Conservation (phyloP, 2,888 invertebrate species). For the Eupithecia abbreviata region DNA sequence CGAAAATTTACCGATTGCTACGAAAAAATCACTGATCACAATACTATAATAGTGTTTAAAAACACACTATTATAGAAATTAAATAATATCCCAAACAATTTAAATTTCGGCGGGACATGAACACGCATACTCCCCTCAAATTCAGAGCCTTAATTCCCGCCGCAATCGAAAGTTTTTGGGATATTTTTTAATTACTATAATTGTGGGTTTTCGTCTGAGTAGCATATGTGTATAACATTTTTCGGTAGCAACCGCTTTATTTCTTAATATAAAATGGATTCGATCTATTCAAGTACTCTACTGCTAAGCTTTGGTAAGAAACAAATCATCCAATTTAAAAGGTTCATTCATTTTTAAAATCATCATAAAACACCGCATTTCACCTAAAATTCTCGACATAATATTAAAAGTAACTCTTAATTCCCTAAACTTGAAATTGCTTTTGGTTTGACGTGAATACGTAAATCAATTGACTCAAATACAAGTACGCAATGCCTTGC, state of each 20-base stretch:
- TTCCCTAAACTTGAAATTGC: slow-evolving; percentile 70
- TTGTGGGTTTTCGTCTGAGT: too few species aligned
- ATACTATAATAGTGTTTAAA: neutral
- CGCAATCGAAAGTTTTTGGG: too few species aligned
- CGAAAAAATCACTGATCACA: neutral
- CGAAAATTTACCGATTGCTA: slow-evolving; percentile 14
- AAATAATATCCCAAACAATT: too few species aligned
- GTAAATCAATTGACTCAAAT: slow-evolving; percentile 74
- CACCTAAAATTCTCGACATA: slow-evolving; percentile 52
- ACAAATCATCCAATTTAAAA: slow-evolving; percentile 52
- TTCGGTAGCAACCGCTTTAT: neutral
- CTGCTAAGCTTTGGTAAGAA: slow-evolving; percentile 58
- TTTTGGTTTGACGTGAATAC: slow-evolving; percentile 64
- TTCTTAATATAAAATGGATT: slow-evolving; percentile 15
- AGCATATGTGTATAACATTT: neutral
- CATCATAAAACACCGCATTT: slow-evolving; percentile 38
- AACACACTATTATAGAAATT: too few species aligned
- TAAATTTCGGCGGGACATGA: too few species aligned
- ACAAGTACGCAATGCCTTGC: slow-evolving; percentile 54
- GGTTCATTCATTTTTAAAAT: slow-evolving; percentile 30
- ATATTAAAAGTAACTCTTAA: slow-evolving; percentile 64
- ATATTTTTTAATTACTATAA: too few species aligned
- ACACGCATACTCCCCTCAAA: too few species aligned
- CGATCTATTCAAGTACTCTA: slow-evolving; percentile 50
- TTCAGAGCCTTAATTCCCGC: too few species aligned